These are phyloP conservation scores for Caenorhabditis inopinata DNA, from an alignment of 1,140 invertebrate species.

Conservation along the genomic window DNA sequence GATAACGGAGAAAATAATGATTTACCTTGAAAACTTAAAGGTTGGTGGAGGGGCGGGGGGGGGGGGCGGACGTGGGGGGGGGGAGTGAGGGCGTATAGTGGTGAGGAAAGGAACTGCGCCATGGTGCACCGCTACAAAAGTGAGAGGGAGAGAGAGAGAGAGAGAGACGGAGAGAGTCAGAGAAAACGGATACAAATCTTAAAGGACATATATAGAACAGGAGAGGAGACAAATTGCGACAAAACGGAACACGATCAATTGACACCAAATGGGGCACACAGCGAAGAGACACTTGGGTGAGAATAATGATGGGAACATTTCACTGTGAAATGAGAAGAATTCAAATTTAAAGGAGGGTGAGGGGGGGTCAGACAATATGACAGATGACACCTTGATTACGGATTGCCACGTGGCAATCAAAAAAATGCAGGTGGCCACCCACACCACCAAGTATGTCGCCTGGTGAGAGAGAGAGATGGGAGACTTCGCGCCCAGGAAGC, in stretches of 20 bases:
- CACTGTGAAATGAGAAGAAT: not conserved
- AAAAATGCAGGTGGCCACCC: too few species aligned
- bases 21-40: constrained; percentile 34
- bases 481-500: too few species aligned
- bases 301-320: not conserved
- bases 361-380: too few species aligned
- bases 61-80: too few species aligned
- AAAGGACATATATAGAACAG: too few species aligned
- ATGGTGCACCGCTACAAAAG: not conserved
- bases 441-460: too few species aligned
- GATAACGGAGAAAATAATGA: not conserved
- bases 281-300: not conserved
- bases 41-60: too few species aligned
- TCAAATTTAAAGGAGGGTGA: not conserved
- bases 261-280: constrained; percentile 24
- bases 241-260: constrained; percentile 14
- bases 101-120: not conserved
- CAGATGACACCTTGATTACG: too few species aligned
- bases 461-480: too few species aligned
- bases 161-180: not conserved
- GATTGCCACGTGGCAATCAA: too few species aligned
- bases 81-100: too few species aligned
- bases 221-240: constrained; percentile 25
- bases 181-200: not conserved
- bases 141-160: not conserved